Evolutionary conservation across 2,888 invertebrate genomes (phyloP), one percentile per base, ranked within the genome.

Genomic region (Ophion slaviceki): DNA sequence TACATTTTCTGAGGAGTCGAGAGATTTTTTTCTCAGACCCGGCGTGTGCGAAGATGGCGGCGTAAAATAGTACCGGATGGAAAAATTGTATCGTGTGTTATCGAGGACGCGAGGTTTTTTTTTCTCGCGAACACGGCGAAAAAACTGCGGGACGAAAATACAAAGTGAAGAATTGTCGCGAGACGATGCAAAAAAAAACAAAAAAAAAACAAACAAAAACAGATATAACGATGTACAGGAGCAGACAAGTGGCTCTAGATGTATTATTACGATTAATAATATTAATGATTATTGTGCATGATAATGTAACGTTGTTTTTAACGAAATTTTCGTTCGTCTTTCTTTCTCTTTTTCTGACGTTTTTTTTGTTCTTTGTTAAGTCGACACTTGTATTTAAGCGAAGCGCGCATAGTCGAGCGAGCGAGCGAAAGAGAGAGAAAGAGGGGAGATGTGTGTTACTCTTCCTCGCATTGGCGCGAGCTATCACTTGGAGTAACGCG

Each of bases 241-340:
- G 89, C 89, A 88, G 86, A 77, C 57, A 79, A 87, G 89, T 88
- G 85, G 88, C 89, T 89, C 89, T 88, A 88, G 88, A 85, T 89
- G 88, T 89, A 89, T 89, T 89, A 89, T 88, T 89, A 89, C 85
- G 82, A 88, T 88, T 87, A 89, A 87, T 87, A 88, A 87, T 86
- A 88, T 86, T 88, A 88, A 87, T 82, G 83, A 88, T 81, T 82
- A 89, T 89, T 87, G 89, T 89, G 88, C 89, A 89, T 89, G 89
- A 89, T 89, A 87, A 86, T 87, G 81, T 82, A 87, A 88, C 78
- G 83, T 88, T 89, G 85, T 89, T 89, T 87, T 88, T 86, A 85
- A 89, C 83, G 85, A 86, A 66, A 82, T 72, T 85, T 85, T 80
- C 75, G 84, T 85, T 83, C 81, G 74, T 32, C 66, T 83, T 87